Conservation (phyloP, 2,113 vertebrate genomes). For the Vulpes lagopus region DNA sequence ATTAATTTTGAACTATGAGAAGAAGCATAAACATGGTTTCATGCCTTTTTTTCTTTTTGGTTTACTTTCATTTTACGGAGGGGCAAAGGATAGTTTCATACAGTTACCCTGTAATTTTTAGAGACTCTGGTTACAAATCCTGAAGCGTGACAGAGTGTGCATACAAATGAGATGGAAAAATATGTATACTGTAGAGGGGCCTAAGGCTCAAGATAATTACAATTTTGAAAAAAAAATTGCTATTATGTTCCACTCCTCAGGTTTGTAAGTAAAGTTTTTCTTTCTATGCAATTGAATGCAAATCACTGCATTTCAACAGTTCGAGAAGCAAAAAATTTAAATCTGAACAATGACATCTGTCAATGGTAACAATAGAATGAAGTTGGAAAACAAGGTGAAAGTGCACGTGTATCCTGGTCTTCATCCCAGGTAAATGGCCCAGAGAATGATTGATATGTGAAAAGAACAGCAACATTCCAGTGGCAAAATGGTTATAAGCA, state of each 20-base stretch:
- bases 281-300: slow-evolving; percentile 25
- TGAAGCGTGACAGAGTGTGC: slow-evolving; percentile 65
- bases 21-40: not conserved
- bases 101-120: slow-evolving; percentile 64
- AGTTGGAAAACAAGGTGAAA: slow-evolving; percentile 3
- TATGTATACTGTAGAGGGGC: not conserved
- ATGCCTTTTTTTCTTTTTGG: not conserved
- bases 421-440: rapidly evolving
- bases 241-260: slow-evolving; percentile 49
- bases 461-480: not conserved
- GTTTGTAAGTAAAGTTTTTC: slow-evolving; percentile 56
- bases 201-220: slow-evolving; percentile 58
- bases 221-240: slow-evolving; percentile 48
- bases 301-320: slow-evolving; percentile 52
- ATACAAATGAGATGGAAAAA: slow-evolving; percentile 63
- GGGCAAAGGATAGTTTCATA: slow-evolving; percentile 41
- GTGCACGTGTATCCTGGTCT: not conserved
- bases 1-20: slow-evolving; percentile 48
- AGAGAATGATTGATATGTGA: not conserved
- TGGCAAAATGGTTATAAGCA: not conserved
- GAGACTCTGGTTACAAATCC: slow-evolving; percentile 66
- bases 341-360: slow-evolving; percentile 36
- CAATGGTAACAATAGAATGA: not conserved
- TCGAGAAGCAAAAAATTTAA: slow-evolving; percentile 37
- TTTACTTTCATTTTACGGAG: slow-evolving; percentile 69